Base-by-base conservation (phyloP, 2,888 invertebrate species). In the Busseola fusca region DNA sequence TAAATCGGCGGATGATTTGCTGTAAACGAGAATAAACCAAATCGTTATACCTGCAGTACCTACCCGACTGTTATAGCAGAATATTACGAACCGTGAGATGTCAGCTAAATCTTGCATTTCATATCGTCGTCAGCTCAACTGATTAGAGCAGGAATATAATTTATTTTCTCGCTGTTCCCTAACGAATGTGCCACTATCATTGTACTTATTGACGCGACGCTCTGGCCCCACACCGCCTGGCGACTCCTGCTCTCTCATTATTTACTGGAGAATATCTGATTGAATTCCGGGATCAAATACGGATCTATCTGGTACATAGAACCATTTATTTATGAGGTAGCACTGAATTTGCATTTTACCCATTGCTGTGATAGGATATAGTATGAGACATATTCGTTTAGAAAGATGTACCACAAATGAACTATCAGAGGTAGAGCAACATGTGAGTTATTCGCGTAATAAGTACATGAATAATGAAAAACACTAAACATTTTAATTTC, bases 201-300 rank as follows among this genome's bases (percentile, higher is more conserved):
- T 30, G 14, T 42, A 45, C 30, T 60, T 21, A 9, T 40, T 21
- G 56, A 14, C 30, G 60, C 27, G 48, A 18, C 27, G 27, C 60
- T 63, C 69, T 78, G 69, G 69, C 80, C 66, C 69, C 56, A 64
- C 65, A 54, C 5, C 48, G 63, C 42, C 57, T 66, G 63, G 58
- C 48, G 76, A 67, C 50, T 80, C 37, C 65, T 73, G 64, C 66
- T 64, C 64, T 62, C 73, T 76, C 81, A 85, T 83, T 86, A 86
- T 85, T 85, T 84, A 78, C 84, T 83, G 59, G 45, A 58, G 66
- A 77, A 78, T 85, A 83, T 82, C 78, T 75, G 76, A 82, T 84
- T 78, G 80, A 77, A 78, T 82, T 72, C 76, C 30, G 69, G 69
- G 45, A 58, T 70, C 69, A 68, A 69, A 80, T 79, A 42, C 72